A percentile compares a stretch with the other conserved stretches of the same genome.
Evolutionary conservation across 1,140 invertebrate genomes (phyloP).

Genomic region (Brachionus calyciflorus): DNA sequence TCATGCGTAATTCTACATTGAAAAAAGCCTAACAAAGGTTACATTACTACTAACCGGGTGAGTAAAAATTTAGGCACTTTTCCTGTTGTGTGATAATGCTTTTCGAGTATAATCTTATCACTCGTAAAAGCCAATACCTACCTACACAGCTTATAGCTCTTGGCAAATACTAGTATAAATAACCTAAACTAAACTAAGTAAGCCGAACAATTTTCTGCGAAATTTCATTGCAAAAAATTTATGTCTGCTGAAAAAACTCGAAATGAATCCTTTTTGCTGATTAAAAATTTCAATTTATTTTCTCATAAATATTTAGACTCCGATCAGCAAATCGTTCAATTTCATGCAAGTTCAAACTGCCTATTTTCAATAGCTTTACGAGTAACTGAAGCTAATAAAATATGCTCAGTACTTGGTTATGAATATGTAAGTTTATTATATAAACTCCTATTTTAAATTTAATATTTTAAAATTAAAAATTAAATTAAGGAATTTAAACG

Average conservation of each 20-base stretch:
- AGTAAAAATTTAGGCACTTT: too few relatives aligned
- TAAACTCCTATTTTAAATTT: not conserved
- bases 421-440: not conserved
- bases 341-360: constrained; percentile 38
- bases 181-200: too few relatives aligned
- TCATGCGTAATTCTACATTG: too few relatives aligned
- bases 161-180: too few relatives aligned
- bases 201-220: too few relatives aligned
- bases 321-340: constrained; percentile 29
- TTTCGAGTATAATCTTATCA: too few relatives aligned
- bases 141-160: too few relatives aligned
- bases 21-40: too few relatives aligned
- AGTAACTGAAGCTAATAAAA: constrained; percentile 40
- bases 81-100: too few relatives aligned
- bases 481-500: constrained; percentile 28
- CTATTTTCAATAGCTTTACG: constrained; percentile 22
- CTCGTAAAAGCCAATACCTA: too few relatives aligned
- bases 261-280: not conserved
- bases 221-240: too few relatives aligned
- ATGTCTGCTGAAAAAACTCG: not conserved
- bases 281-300: not conserved
- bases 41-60: too few relatives aligned
- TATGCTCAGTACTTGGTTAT: not conserved
- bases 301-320: not conserved
- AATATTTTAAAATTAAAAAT: not conserved